Evolutionary conservation across 2,888 invertebrate genomes (phyloP).

Genomic region (Dastarcus helophoroides): DNA sequence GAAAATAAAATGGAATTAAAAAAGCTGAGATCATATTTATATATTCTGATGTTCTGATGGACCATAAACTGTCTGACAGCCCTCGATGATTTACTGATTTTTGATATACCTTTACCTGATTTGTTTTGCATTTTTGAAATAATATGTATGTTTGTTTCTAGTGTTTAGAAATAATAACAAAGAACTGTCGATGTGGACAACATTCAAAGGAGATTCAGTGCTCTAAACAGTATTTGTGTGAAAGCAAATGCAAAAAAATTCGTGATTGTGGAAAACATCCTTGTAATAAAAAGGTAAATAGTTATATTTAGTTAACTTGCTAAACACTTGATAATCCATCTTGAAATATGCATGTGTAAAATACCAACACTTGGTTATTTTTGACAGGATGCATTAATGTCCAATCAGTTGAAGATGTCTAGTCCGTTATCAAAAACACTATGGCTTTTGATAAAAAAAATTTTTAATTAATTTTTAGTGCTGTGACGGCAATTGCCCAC

Average conservation of each 20-base stretch:
- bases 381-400: neutral
- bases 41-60: too few relatives aligned
- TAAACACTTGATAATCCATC: slow-evolving; percentile 4
- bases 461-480: slow-evolving; percentile 43
- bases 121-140: neutral
- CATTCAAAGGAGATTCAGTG: slow-evolving; percentile 76
- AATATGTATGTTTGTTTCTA: slow-evolving; percentile 20
- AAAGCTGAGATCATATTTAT: slow-evolving; percentile 2
- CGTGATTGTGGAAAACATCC: slow-evolving; percentile 77
- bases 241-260: slow-evolving; percentile 73
- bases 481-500: slow-evolving; percentile 72
- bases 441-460: slow-evolving; percentile 8
- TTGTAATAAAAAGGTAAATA: slow-evolving; percentile 68
- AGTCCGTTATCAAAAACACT: slow-evolving; percentile 1
- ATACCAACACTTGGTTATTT: neutral
- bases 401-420: neutral
- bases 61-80: too few relatives aligned
- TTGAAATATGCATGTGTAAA: too few relatives aligned
- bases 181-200: slow-evolving; percentile 70
- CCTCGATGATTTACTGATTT: too few relatives aligned
- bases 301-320: slow-evolving; percentile 4
- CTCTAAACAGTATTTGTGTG: slow-evolving; percentile 75
- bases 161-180: slow-evolving; percentile 58
- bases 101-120: too few relatives aligned
- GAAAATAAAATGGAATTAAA: too few relatives aligned